Conservation (phyloP, 2,888 invertebrate species). For the Tiphia femorata region DNA sequence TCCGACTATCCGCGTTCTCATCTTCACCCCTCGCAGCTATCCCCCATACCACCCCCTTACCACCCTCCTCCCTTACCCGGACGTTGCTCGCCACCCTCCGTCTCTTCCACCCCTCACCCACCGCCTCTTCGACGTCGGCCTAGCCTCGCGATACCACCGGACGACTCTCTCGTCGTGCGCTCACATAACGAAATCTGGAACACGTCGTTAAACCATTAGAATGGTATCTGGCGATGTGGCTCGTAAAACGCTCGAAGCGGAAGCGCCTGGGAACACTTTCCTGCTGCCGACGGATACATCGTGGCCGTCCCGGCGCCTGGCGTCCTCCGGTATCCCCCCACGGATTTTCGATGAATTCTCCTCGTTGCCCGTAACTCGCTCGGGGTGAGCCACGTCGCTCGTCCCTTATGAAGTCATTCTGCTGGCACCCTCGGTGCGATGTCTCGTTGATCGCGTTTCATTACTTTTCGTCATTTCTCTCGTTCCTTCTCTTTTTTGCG, state of each 20-base stretch:
- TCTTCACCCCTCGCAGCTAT: slow-evolving; percentile 41
- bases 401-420: background rate
- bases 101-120: slow-evolving; percentile 15
- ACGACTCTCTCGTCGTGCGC: slow-evolving; percentile 17
- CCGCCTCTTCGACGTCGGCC: slow-evolving; percentile 14
- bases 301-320: too few relatives aligned
- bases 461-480: too few relatives aligned
- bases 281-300: too few relatives aligned
- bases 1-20: slow-evolving; percentile 51
- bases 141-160: background rate
- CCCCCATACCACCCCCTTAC: background rate
- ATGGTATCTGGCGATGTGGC: slow-evolving; percentile 16
- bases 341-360: too few relatives aligned
- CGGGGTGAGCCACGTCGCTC: background rate
- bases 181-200: slow-evolving; percentile 47
- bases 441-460: too few relatives aligned
- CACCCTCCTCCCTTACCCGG: slow-evolving; percentile 2
- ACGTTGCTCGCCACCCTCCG: slow-evolving; percentile 21
- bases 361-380: background rate
- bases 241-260: background rate
- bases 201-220: slow-evolving; percentile 48
- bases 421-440: too few relatives aligned
- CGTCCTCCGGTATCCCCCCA: too few relatives aligned
- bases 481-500: too few relatives aligned
- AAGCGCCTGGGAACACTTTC: slow-evolving; percentile 1